Evolutionary conservation across 2,888 invertebrate genomes (phyloP), one percentile per base, ranked within the genome.

Genomic region (Cataglyphis livida): DNA sequence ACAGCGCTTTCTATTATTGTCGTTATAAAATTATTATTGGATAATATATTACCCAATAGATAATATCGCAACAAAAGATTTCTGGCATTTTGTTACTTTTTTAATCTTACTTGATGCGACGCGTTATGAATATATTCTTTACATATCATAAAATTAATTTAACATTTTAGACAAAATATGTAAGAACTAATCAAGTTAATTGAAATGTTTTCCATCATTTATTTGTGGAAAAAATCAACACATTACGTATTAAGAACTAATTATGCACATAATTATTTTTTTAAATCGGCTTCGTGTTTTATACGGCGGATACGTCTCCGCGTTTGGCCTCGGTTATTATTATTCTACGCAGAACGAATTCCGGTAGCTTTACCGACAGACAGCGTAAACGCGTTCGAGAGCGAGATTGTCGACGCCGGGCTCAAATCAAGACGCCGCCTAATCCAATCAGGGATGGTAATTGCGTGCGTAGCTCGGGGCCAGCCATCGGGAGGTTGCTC

Each of bases 371-470:
- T 64, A 78, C 59, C 75, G 85, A 82, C 71, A 78, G 90, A 90
- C 85, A 90, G 84, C 82, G 82, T 81, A 86, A 82, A 90, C 88
- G 83, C 88, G 90, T 78, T 78, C 78, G 84, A 86, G 89, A 88
- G 87, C 82, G 91, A 89, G 91, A 91, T 91, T 90, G 91, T 91
- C 90, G 87, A 91, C 91, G 89, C 89, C 87, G 86, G 90, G 89
- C 88, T 91, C 91, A 91, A 93, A 93, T 93, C 93, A 93, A 93
- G 93, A 92, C 92, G 92, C 90, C 88, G 90, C 91, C 92, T 93
- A 93, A 93, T 93, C 91, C 93, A 92, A 93, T 93, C 92, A 93
- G 91, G 89, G 91, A 93, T 93, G 92, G 93, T 93, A 93, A 93
- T 93, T 93, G 92, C 93, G 91, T 92, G 92, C 92, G 92, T 93